These are phyloP conservation scores for Meloidogyne floridensis DNA, from an alignment of 1,140 invertebrate genomes.

Conservation along the genomic window DNA sequence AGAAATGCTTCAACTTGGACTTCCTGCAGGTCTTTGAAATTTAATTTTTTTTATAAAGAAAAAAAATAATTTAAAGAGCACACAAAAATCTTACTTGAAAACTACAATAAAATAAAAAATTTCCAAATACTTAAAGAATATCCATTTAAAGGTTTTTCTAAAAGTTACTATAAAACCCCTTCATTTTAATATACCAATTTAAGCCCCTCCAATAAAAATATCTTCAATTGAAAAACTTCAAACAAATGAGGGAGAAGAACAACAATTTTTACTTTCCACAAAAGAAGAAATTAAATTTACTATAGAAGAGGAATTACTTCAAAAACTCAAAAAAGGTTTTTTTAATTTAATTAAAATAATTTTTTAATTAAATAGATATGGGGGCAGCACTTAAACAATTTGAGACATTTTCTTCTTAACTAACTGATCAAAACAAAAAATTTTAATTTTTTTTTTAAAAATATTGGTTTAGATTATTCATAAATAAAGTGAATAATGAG, in stretches of 20 bases:
- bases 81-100: constrained; percentile 25
- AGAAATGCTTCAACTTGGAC: constrained; percentile 52
- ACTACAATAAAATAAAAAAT: constrained; percentile 28
- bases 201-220: neutral
- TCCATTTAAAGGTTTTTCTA: constrained; percentile 10
- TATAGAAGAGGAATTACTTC: neutral
- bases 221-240: neutral
- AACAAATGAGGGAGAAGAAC: neutral
- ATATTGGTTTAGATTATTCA: no score
- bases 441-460: no score
- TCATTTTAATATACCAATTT: neutral
- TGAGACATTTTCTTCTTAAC: neutral
- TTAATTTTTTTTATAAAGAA: neutral
- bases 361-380: no score
- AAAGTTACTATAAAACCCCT: no score
- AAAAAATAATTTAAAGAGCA: constrained; percentile 31
- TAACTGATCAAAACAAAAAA: no score
- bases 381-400: neutral
- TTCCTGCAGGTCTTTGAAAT: constrained; percentile 30
- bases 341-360: no score
- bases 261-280: neutral
- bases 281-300: constrained; percentile 1
- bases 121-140: constrained; percentile 6
- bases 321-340: neutral
- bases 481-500: constrained; percentile 14